Percentiles rank a stretch among this genome's conserved stretches.
phyloP scores from a whole-genome alignment of 2,113 vertebrate genomes.

The Todiramphus saurophagus region DNA sequence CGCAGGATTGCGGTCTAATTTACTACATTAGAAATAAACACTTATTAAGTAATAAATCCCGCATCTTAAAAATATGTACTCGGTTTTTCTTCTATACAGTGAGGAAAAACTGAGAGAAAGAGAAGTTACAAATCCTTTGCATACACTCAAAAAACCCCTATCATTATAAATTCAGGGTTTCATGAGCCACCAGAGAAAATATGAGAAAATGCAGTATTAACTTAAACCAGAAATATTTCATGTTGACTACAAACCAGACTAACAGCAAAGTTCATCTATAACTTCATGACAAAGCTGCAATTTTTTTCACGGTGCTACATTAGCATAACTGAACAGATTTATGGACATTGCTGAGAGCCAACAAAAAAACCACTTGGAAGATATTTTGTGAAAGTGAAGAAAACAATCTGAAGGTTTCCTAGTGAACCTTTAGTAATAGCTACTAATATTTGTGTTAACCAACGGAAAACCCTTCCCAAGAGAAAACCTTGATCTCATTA shows the following conservation, averaged over 20 bases:
- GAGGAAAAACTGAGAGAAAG: background rate
- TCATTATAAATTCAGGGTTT: background rate
- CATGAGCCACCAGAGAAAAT: background rate
- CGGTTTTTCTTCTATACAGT: background rate
- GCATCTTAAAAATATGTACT: background rate
- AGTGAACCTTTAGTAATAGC: background rate
- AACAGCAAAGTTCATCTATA: background rate
- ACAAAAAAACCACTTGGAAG: constrained; percentile 20
- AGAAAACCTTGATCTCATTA: background rate
- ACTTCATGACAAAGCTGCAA: background rate
- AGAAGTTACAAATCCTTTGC: background rate
- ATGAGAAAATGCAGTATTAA: constrained; percentile 7
- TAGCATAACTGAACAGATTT: constrained; percentile 12
- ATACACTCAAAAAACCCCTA: background rate
- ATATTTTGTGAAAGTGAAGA: constrained; percentile 8
- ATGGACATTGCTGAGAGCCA: background rate
- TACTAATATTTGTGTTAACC: background rate
- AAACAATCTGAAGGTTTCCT: background rate
- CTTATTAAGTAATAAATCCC: background rate
- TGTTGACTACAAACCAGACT: background rate
- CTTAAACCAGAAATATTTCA: background rate
- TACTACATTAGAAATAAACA: background rate
- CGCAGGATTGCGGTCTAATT: background rate
- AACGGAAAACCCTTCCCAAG: background rate
- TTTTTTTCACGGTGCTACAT: background rate